Evolutionary conservation across 1,140 invertebrate species (phyloP).

Genomic region (Cydia strobilella): DNA sequence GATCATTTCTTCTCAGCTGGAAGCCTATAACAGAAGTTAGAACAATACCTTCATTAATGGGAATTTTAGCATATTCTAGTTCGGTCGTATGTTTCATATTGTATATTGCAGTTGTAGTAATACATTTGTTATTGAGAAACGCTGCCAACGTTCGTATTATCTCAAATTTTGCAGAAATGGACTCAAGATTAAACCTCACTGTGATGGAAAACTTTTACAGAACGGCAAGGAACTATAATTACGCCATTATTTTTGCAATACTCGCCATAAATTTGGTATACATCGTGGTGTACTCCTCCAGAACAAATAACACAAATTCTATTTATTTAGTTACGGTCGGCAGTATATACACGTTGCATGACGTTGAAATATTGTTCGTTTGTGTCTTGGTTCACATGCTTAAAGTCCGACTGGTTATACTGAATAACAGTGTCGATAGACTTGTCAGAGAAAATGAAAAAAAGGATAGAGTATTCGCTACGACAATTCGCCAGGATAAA

Average conservation of each 20-base stretch:
- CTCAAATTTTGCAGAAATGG: background rate
- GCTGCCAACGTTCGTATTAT: background rate
- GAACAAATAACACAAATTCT: background rate
- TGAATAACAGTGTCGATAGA: background rate
- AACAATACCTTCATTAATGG: background rate
- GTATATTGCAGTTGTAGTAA: background rate
- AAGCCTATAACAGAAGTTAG: background rate
- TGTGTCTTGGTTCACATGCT: background rate
- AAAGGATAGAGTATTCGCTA: background rate
- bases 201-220: background rate
- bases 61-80: background rate
- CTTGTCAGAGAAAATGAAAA: background rate
- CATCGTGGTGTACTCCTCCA: background rate
- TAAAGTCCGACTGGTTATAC: background rate
- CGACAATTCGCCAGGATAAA: background rate
- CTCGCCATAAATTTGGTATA: background rate
- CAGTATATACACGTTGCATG: background rate
- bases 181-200: background rate
- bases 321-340: background rate
- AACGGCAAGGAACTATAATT: background rate
- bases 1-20: background rate
- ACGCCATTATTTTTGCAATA: background rate
- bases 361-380: background rate
- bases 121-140: background rate
- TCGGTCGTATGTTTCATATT: background rate